Conservation (phyloP, 2,888 invertebrate species). For the Acanthosepion pharaonis region DNA sequence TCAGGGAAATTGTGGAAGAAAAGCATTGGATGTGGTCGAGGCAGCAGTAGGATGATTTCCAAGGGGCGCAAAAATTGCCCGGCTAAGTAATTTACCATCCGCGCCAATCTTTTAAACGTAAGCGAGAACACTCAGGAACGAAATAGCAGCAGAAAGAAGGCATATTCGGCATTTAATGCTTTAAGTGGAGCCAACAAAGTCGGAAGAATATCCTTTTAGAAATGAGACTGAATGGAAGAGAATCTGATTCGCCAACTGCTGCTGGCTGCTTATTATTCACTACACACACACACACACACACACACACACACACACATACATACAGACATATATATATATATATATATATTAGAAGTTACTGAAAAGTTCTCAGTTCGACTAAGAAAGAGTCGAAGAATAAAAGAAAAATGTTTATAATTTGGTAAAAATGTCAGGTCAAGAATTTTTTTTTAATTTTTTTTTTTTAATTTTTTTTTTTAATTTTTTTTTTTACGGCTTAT, state of each 20-base stretch:
- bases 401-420: too few relatives aligned
- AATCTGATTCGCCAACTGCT: background rate
- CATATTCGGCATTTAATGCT: background rate
- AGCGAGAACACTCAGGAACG: background rate
- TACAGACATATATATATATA: too few relatives aligned
- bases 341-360: too few relatives aligned
- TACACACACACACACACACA: background rate
- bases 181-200: background rate
- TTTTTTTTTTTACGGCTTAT: too few relatives aligned
- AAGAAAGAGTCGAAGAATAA: too few relatives aligned
- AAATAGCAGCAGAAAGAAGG: background rate
- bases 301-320: background rate
- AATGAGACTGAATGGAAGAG: background rate
- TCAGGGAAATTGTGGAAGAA: background rate
- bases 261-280: background rate
- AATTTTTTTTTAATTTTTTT: too few relatives aligned
- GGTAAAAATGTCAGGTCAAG: too few relatives aligned
- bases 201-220: background rate
- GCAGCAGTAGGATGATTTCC: background rate
- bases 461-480: too few relatives aligned
- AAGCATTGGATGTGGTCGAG: background rate
- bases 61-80: background rate
- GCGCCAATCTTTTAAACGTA: background rate
- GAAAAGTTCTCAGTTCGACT: too few relatives aligned
- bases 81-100: background rate